Conservation (phyloP, 1,140 invertebrate genomes). For the Drosophila hydei region DNA sequence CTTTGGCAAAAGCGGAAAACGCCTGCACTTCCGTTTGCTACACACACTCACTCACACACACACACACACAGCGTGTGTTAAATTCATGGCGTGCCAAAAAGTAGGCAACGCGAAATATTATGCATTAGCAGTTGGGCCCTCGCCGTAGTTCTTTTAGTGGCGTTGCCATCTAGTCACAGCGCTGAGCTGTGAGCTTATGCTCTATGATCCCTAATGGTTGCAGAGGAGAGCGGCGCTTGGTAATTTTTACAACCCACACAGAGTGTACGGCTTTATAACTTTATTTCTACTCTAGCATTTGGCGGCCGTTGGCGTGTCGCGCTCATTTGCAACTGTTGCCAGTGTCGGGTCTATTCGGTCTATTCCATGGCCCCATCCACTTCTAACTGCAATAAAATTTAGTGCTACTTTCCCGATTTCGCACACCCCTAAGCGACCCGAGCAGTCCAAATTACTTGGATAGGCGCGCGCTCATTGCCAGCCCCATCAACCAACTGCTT, state of each 20-base stretch:
- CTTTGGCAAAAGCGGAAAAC: slow-evolving; percentile 70
- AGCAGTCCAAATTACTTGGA: slow-evolving; percentile 16
- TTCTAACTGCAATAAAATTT: slow-evolving; percentile 67
- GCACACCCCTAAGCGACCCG: slow-evolving; percentile 64
- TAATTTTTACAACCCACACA: slow-evolving; percentile 64
- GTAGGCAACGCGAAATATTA: slow-evolving; percentile 72
- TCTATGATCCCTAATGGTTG: slow-evolving; percentile 46
- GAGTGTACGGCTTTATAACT: slow-evolving; percentile 70
- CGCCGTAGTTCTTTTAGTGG: slow-evolving; percentile 4
- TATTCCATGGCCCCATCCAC: slow-evolving; percentile 1
- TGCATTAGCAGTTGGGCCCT: slow-evolving; percentile 58
- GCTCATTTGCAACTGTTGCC: slow-evolving; percentile 70
- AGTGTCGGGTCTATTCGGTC: not conserved
- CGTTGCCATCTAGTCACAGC: slow-evolving; percentile 27
- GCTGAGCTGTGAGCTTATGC: slow-evolving; percentile 10
- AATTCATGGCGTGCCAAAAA: slow-evolving; percentile 76
- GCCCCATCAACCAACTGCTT: slow-evolving; percentile 33
- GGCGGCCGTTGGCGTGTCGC: slow-evolving; percentile 61
- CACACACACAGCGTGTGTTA: slow-evolving; percentile 48
- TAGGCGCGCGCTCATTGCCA: slow-evolving; percentile 31
- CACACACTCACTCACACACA: slow-evolving; percentile 32
- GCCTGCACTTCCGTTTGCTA: slow-evolving; percentile 73
- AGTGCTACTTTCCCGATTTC: slow-evolving; percentile 73
- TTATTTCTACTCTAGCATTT: slow-evolving; percentile 57
- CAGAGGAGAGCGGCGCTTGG: not conserved